Evolutionary conservation across 1,140 invertebrate genomes (phyloP), one percentile per base, ranked within the genome.

Genomic region (Battus philenor): DNA sequence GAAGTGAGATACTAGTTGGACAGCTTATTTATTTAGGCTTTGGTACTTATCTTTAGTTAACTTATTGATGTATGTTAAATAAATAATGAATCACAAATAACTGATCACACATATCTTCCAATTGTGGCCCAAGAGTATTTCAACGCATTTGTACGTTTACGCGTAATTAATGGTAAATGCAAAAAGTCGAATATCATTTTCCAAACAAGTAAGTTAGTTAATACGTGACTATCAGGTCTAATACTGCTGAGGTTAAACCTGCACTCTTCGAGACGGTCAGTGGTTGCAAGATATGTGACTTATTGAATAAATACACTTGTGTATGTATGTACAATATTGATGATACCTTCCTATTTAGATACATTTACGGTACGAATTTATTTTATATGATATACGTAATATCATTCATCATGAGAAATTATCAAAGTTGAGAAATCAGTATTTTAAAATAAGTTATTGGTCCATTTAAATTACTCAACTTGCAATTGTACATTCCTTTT

Each of bases 401-500:
- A 41, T 29, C 13, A 41, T 39, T 7, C 48, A 34, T 36, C 55
- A 26, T 66, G 50, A 46, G 44, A 47, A 39, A 57, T 41, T 58
- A 59, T 61, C 47, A 51, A 52, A 58, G 34, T 68, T 55, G 43
- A 43, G 50, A 50, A 47, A 62, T 53, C 59, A 66, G 59, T 59
- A 54, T 67, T 65, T 57, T 55, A 59, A 54, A 62, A 45, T 59
- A 66, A 60, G 55, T 61, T 55, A 34, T 48, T 41, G 30, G 54
- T 41, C 38, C 50, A 57, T 34, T 45, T 30, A 34, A 54, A 44
- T 13, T 32, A 27, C 17, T 48, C 24, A 54, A 54, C 57, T 54
- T 49, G 64, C 48, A 61, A 59, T 62, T 71, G 63, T 76, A 76
- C 72, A 76, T 76, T 79, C 68, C 68, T 60, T 45, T 60, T 46